phyloP scores from a whole-genome alignment of 2,113 vertebrate genomes.

The Neodon shergylaensis region DNA sequence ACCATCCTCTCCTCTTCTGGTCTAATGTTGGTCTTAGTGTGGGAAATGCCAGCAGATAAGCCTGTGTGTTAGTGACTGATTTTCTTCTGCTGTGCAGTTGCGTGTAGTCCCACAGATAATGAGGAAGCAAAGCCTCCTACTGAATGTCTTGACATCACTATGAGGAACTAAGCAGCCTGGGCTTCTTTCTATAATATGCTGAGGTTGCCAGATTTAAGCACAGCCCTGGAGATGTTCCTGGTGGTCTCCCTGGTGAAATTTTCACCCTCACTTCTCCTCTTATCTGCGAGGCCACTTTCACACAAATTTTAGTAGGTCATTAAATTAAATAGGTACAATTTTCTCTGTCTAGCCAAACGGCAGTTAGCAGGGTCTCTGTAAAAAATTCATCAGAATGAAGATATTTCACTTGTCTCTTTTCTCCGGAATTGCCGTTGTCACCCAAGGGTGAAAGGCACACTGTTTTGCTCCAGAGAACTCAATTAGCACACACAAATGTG shows the following conservation, averaged over 20 bases:
- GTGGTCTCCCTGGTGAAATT: slow-evolving; percentile 12
- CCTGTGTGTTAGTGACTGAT: not conserved
- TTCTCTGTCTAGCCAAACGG: slow-evolving; percentile 61
- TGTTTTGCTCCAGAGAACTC: not conserved
- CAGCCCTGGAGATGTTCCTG: not conserved
- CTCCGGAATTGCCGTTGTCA: not conserved
- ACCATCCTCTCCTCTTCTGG: not conserved
- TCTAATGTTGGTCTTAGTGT: not conserved
- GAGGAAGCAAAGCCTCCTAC: not conserved
- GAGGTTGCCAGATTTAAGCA: not conserved
- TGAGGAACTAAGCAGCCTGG: not conserved
- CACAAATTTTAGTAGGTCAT: slow-evolving; percentile 61
- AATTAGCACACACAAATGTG: not conserved
- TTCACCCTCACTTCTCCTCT: slow-evolving; percentile 29
- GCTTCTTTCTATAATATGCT: not conserved
- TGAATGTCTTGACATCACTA: not conserved
- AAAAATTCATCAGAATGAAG: slow-evolving; percentile 41
- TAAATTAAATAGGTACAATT: slow-evolving; percentile 65
- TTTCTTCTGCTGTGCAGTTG: not conserved
- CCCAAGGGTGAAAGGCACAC: not conserved
- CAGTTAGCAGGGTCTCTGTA: slow-evolving; percentile 46
- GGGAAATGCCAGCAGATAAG: not conserved
- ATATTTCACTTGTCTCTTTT: slow-evolving; percentile 22
- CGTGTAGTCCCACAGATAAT: not conserved
- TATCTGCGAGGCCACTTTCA: slow-evolving; percentile 32